Base-by-base conservation (phyloP, 2,797 vertebrate genomes). In the Zalophus californianus region DNA sequence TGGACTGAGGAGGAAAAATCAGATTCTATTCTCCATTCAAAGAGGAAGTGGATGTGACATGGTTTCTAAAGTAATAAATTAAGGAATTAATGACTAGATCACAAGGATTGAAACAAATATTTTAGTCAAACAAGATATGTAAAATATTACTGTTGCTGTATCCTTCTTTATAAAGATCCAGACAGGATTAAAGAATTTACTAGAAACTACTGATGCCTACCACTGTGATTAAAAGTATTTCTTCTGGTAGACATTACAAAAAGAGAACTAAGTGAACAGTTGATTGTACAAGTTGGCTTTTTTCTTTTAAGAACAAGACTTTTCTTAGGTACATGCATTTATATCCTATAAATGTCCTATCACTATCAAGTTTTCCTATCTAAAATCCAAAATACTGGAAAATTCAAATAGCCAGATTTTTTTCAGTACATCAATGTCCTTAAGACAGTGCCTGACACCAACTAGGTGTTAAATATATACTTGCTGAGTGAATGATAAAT, bases 181-280 rank as follows among this genome's bases (percentile, higher is more conserved):
- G 32, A 96, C 27, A 94, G 91, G n/a, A 98, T 87, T 89, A 96
- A 96, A 97, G 72, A 38, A 93, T 97, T 84, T 80, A 66, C 32
- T 94, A 73, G 80, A 75, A 82, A 78, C 44, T 1, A 1, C 60
- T 1, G n/a, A n/a, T 62, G 73, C 62, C 13, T 97, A 96, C 13
- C 64, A 58, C 95, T 41, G 1, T 94, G 89, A 4, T 94, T 80
- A n/a, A 18, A 92, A 95, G 70, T 77, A 66, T 82, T 52, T 87
- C 10, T 89, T 77, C 80, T 75, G 41, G 25, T 38, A 92, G 54
- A 87, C 2, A 83, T 70, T 64, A 83, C 9, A 97, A 82, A 93
- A 95, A 84, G 48, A 75, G 29, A 90, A 86, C 78, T 92, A 92
- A 96, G 23, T 75, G 58, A 32, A 68, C 44, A 44, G 29, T 82